A percentile compares a stretch with the other conserved stretches of the same genome.
phyloP scores from a whole-genome alignment of 2,888 invertebrate species.

The Spicauda simplicius region DNA sequence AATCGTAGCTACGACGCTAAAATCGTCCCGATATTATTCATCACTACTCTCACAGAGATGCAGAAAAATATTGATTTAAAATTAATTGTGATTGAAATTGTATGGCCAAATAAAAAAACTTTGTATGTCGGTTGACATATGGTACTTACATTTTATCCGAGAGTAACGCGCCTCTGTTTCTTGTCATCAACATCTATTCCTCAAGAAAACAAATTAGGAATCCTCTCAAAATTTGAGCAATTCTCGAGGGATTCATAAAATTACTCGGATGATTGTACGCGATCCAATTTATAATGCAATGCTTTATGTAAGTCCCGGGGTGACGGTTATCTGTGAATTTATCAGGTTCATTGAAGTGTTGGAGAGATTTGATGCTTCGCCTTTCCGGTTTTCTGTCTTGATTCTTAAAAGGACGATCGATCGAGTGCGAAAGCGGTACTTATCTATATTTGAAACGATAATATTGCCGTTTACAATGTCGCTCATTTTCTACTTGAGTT shows the following conservation, averaged over 20 bases:
- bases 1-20: no score
- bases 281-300: constrained; percentile 43
- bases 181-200: constrained; percentile 5
- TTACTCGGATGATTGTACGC: constrained; percentile 39
- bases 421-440: not conserved
- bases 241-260: constrained; percentile 43
- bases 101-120: no score
- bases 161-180: no score
- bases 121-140: no score
- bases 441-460: no score
- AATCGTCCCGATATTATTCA: no score
- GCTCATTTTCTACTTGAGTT: no score
- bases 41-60: no score
- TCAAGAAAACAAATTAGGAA: constrained; percentile 33
- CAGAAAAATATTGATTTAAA: no score
- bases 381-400: not conserved
- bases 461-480: no score
- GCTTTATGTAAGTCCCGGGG: constrained; percentile 28
- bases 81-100: no score
- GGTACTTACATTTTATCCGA: no score
- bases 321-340: constrained; percentile 20
- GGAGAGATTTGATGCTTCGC: not conserved
- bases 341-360: not conserved
- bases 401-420: not conserved
- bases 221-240: constrained; percentile 33